Percentiles rank a stretch among this genome's conserved stretches.
Evolutionary conservation across 2,888 invertebrate genomes (phyloP).

Genomic region (Polydrusus pterygomalis): DNA sequence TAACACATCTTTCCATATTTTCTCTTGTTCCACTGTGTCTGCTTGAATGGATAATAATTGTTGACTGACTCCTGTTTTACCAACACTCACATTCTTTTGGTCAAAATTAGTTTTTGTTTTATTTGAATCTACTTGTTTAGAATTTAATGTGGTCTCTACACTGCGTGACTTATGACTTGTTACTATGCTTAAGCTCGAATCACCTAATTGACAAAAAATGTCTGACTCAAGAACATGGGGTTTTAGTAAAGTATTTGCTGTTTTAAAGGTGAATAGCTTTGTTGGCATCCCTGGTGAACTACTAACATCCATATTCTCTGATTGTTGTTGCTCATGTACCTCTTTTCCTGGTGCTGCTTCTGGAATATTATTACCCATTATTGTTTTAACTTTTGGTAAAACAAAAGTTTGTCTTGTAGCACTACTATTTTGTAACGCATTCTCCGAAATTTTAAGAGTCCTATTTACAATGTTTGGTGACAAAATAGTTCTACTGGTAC

Average conservation of each 20-base stretch:
- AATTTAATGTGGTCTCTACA: not conserved
- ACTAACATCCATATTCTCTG: not conserved
- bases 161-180: not conserved
- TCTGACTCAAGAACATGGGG: not conserved
- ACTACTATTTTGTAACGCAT: not conserved
- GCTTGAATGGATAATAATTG: constrained; percentile 55
- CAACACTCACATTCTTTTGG: too few relatives aligned
- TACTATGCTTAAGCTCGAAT: not conserved
- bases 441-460: not conserved
- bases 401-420: not conserved
- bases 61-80: constrained; percentile 14
- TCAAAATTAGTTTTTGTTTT: not conserved
- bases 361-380: not conserved
- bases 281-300: not conserved
- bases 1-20: constrained; percentile 61
- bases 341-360: constrained; percentile 1
- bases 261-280: constrained; percentile 32
- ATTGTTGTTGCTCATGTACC: not conserved
- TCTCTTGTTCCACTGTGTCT: constrained; percentile 57
- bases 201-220: not conserved
- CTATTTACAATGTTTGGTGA: not conserved
- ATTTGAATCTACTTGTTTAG: not conserved
- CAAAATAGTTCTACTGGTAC: constrained; percentile 9
- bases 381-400: constrained; percentile 8
- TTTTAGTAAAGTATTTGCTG: not conserved